Evolutionary conservation across 1,140 invertebrate genomes (phyloP), one percentile per base, ranked within the genome.

Genomic region (Drosophila pandora): DNA sequence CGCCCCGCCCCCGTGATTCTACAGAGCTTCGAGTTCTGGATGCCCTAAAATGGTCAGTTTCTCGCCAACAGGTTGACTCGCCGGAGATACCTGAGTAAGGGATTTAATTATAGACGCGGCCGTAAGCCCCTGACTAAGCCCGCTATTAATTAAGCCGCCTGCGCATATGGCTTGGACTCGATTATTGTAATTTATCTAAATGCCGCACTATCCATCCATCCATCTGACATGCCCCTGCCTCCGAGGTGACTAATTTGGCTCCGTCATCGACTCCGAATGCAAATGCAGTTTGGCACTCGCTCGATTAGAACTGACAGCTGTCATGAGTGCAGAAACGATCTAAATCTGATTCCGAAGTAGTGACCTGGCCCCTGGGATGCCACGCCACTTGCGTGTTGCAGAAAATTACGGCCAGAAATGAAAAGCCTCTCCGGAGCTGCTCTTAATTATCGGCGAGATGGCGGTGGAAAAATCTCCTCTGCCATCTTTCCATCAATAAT

Each of bases 111-210:
- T 58, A 80, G 62, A 56, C 53, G 34, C 39, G 30, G 49, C 47
- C 37, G 6, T 28, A 37, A 52, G 48, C 34, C 37, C 6, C 43
- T 12, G 54, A 59, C 81, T 50, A 68, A 78, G 82, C 73, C 37
- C 45, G n/a, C 41, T 17, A 87, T 87, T 87, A 88, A 88, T 87
- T 79, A 88, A 87, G 67, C 79, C 83, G 82, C 83, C 83, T 88
- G 78, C 78, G 65, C 83, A 87, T 88, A 72, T 88, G 82, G 65
- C 54, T 47, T 28, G 39, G 43, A 41, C 55, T 88, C 83, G 85
- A 87, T 87, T 76, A 79, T 88, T 88, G 76, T 83, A 88, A 87
- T 87, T 88, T 79, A 83, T 76, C 62, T 87, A 87, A 87, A 79
- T 72, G 75, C 71, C 59, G 50, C 13, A 6, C 78, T 78, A 85